Base-by-base conservation (phyloP, 1,140 invertebrate genomes). In the Pseudoatta argentina region DNA sequence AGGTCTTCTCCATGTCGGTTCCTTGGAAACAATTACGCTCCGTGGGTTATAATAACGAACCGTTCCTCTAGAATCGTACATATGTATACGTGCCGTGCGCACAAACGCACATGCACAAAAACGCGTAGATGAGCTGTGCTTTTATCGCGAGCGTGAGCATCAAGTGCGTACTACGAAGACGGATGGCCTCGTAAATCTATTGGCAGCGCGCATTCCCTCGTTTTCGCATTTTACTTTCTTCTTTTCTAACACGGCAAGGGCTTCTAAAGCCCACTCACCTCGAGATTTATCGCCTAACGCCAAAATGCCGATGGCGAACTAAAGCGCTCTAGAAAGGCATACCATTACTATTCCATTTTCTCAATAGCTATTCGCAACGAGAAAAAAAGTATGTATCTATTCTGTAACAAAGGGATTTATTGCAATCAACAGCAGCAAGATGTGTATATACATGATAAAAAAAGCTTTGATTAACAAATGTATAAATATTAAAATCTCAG, bases 1-100 rank as follows among this genome's bases (percentile, higher is more conserved):
- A 93, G 92, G 93, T 93, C 93, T 92, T 89, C 89, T 91, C 90
- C 92, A 91, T 92, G 89, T 92, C 86, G 86, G 89, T 93, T 94
- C 92, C 93, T 93, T 92, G 93, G 91, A 94, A 94, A 94, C 93
- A 94, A 94, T 94, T 94, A 94, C 92, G 88, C 82, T 87, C 69
- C 87, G 79, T 89, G 90, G 90, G 90, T 93, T 93, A 93, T 93
- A 94, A 93, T 94, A 93, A 94, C 91, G 89, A 93, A 91, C 90
- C 90, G 87, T 93, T 92, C 89, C 82, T 90, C 88, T 89, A 69
- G 87, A 89, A 92, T 91, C 86, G 67, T 91, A 87, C 21, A 77
- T 61, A 67, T 53, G 53, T 79, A 71, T 83, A 81, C 18, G 30
- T 86, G 34, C 5, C 67, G 72, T 24, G 44, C 67, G 55, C n/a